Evolutionary conservation across 2,888 invertebrate genomes (phyloP).

Genomic region (Dyspetes luteomarginatus): DNA sequence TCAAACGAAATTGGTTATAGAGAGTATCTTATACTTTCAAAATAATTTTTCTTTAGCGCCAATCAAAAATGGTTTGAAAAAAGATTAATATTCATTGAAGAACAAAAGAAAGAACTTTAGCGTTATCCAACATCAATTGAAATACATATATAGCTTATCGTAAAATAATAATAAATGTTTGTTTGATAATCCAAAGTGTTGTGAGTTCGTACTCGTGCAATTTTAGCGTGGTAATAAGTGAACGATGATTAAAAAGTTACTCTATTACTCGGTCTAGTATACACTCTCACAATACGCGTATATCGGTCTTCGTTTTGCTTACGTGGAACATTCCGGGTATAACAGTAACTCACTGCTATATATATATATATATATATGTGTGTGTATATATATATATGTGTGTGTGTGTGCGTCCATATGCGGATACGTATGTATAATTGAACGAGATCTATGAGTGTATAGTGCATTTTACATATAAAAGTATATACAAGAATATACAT

Average conservation of each 20-base stretch:
- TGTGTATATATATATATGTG: too few relatives aligned
- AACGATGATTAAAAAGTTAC: neutral
- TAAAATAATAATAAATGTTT: too few relatives aligned
- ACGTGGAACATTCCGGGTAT: constrained; percentile 20
- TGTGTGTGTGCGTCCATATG: too few relatives aligned
- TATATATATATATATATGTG: neutral
- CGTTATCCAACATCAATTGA: too few relatives aligned
- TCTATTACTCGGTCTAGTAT: neutral
- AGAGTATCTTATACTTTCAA: too few relatives aligned
- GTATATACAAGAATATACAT: constrained; percentile 6
- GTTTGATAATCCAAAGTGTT: too few relatives aligned
- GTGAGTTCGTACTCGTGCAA: neutral
- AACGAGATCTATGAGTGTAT: constrained; percentile 14
- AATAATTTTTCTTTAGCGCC: too few relatives aligned
- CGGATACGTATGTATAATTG: constrained; percentile 7
- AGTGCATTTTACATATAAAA: neutral
- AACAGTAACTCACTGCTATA: neutral
- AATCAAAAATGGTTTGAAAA: too few relatives aligned
- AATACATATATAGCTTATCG: too few relatives aligned
- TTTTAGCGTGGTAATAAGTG: neutral
- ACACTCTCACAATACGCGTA: constrained; percentile 4
- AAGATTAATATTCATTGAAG: too few relatives aligned
- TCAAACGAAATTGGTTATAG: neutral
- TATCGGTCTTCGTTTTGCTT: constrained; percentile 2
- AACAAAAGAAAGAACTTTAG: too few relatives aligned